phyloP scores from a whole-genome alignment of 2,797 vertebrate genomes.

The Scleropages formosus region DNA sequence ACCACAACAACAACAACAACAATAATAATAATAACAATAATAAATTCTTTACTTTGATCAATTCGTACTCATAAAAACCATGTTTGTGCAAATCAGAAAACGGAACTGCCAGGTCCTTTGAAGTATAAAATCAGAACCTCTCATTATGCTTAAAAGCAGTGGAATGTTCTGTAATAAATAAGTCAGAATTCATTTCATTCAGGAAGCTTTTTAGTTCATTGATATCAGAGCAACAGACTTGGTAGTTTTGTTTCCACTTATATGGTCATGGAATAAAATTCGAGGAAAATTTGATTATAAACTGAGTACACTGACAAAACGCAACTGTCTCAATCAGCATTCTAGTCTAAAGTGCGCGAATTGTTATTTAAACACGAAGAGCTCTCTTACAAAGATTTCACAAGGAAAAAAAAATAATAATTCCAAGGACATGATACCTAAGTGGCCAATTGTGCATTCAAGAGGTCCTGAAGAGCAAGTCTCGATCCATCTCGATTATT shows the following conservation, averaged over 20 bases:
- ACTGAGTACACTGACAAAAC: background rate
- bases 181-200: background rate
- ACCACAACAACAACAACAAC: background rate
- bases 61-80: no score
- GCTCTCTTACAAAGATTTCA: constrained; percentile 57
- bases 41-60: no score
- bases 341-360: background rate
- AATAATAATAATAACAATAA: constrained; percentile 1
- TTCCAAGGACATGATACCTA: constrained; percentile 72
- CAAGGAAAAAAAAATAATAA: constrained; percentile 64
- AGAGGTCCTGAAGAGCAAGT: constrained; percentile 78
- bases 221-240: background rate
- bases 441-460: constrained; percentile 81
- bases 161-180: no score
- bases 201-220: background rate
- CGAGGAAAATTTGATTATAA: background rate
- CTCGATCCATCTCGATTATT: constrained; percentile 91
- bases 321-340: background rate
- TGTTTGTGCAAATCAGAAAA: no score
- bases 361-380: constrained; percentile 42
- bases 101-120: no score
- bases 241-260: background rate
- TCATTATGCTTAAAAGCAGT: no score
- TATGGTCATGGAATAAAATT: background rate
- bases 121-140: no score